Base-by-base conservation (phyloP, 2,797 vertebrate species). In the Lepilemur ruficaudatus region DNA sequence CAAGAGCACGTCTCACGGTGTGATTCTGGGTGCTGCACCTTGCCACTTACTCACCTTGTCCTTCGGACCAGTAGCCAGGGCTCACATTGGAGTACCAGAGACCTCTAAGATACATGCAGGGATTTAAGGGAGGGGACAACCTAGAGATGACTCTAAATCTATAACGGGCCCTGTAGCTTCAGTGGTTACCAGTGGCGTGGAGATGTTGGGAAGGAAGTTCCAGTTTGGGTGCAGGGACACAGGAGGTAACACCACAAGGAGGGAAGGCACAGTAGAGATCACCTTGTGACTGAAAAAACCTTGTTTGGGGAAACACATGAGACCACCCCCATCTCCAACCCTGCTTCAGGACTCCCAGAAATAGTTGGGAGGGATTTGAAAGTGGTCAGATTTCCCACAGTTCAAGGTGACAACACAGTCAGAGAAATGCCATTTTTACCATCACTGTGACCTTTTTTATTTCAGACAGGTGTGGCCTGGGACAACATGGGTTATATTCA, bases 311-410 rank as follows among this genome's bases (percentile, higher is more conserved):
- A 93, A 96, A 93, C 32, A 78, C 25, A 70, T 1, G n/a, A 81
- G 46, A 80, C 43, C 4, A 65, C n/a, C 25, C 25, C 18, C 30
- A 43, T 59, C 55, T 57, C 57, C 5, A 70, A 2, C 1, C 32
- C 69, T 82, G 18, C 18, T 72, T 80, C 89, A 69, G 14, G 69
- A 75, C 41, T 95, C 15, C 80, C 69, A 96, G 91, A 91, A 97
- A 97, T 91, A 96, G 70, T 20, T 88, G 78, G 59, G 72, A 89
- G 84, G 82, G 72, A 80, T 95, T 86, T 95, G 65, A 97, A 10
- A 96, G 65, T 25, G 82, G 92, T 92, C 75, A 95, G 12, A 72
- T 48, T 93, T 97, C 91, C 91, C 78, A 76, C 48, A 97, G 95
- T 50, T 86, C 63, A 93, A 89, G 91, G 48, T 91, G 55, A 95